Conservation (phyloP, 2,797 vertebrate species). For the Moxostoma hubbsi region DNA sequence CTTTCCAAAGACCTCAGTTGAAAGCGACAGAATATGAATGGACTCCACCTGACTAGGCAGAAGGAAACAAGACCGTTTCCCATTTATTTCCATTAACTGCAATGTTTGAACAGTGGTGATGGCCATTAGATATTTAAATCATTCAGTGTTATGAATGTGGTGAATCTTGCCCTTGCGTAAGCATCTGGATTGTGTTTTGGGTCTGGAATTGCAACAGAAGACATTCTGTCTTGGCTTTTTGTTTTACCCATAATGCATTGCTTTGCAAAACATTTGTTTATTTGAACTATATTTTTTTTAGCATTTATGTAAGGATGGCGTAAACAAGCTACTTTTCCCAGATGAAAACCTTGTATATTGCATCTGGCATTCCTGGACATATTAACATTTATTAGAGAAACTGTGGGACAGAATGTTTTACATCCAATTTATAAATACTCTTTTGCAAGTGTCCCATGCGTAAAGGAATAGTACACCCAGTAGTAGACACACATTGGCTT, state of each 20-base stretch:
- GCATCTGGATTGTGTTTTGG: constrained; percentile 2
- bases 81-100: neutral
- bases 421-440: constrained; percentile 8
- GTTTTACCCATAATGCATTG: neutral
- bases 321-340: constrained; percentile 46
- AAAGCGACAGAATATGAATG: neutral
- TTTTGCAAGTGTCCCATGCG: neutral
- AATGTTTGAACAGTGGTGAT: constrained; percentile 47
- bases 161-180: constrained; percentile 36
- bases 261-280: constrained; percentile 22
- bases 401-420: constrained; percentile 40
- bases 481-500: neutral
- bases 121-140: constrained; percentile 34
- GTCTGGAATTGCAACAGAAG: constrained; percentile 50
- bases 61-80: neutral
- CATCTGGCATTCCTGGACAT: constrained; percentile 5
- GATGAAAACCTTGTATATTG: constrained; percentile 6
- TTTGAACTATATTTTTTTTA: constrained; percentile 19
- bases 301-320: neutral
- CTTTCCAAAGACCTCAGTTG: constrained; percentile 2
- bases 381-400: neutral
- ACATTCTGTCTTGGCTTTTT: constrained; percentile 20
- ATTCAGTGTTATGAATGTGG: constrained; percentile 40
- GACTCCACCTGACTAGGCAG: neutral
- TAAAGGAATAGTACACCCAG: neutral